Conservation (phyloP, 2,113 vertebrate species). For the Sula dactylatra region DNA sequence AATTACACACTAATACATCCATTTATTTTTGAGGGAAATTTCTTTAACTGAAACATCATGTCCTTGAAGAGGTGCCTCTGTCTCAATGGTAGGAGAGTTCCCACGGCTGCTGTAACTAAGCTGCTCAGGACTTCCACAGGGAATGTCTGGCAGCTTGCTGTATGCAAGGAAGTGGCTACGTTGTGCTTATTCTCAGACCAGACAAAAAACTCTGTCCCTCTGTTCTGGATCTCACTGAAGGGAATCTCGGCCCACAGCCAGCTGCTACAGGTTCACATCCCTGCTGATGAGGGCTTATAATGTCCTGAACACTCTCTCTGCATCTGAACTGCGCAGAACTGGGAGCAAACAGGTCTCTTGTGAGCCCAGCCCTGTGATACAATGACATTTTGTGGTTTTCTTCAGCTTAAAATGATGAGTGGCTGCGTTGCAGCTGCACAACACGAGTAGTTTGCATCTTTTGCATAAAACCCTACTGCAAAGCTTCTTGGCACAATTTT, state of each 20-base stretch:
- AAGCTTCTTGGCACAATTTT: not conserved
- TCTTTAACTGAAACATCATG: not conserved
- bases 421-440: not conserved
- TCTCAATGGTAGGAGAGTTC: not conserved
- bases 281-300: accelerated
- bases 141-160: not conserved
- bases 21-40: not conserved
- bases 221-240: not conserved
- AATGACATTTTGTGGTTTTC: not conserved
- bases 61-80: not conserved
- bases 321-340: not conserved
- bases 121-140: not conserved
- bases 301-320: not conserved
- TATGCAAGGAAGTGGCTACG: not conserved
- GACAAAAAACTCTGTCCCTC: not conserved
- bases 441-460: not conserved
- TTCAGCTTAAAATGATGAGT: not conserved
- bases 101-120: not conserved
- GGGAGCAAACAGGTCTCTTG: not conserved
- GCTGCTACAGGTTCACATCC: not conserved
- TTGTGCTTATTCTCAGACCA: not conserved
- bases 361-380: not conserved
- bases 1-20: not conserved
- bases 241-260: not conserved
- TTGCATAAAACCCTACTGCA: not conserved